Evolutionary conservation across 2,888 invertebrate genomes (phyloP), one percentile per base, ranked within the genome.

Genomic region (Coecobrya sp.): DNA sequence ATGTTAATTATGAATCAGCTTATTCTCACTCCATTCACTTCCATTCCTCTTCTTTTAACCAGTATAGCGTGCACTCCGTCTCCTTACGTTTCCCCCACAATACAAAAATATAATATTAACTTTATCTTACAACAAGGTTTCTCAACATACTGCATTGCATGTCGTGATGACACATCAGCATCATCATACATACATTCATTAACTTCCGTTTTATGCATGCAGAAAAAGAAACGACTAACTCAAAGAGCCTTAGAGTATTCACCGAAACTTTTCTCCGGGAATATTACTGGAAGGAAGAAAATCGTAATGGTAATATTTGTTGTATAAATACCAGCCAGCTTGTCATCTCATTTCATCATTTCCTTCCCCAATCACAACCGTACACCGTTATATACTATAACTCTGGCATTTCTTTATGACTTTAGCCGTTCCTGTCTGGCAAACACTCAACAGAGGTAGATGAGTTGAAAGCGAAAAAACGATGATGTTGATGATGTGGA

Each of bases 101-200:
- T 42, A 11, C 52, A 55, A 49, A 79, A 49, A 52, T 25, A n/a
- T 79, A 49, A 68, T 30, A 55, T 36, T 76, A 87, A 76, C 76
- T 86, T 36, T 59, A 62, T 87, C 36, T 55, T 16, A 30, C 76
- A 49, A 55, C 22, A 19, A 30, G 59, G 70, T 76, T 59, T 79
- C 49, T 45, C 59, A 87, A 59, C 36, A 52, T n/a, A n/a, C n/a
- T n/a, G 86, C 36, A 55, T 68, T n/a, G n/a, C n/a, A n/a, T n/a
- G n/a, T n/a, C n/a, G 68, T 65, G 65, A 25, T 86, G 55, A 86
- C 45, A 79, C 27, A 62, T 59, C 49, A 45, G n/a, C 13, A 70
- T 87, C 79, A 52, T 68, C n/a, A n/a, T n/a, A n/a, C n/a, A n/a
- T n/a, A 22, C 89, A 73, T 84, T 84, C 82, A 89, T 84, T 70